Evolutionary conservation across 1,140 invertebrate genomes (phyloP), one percentile per base, ranked within the genome.

Genomic region (Panulirus ornatus): DNA sequence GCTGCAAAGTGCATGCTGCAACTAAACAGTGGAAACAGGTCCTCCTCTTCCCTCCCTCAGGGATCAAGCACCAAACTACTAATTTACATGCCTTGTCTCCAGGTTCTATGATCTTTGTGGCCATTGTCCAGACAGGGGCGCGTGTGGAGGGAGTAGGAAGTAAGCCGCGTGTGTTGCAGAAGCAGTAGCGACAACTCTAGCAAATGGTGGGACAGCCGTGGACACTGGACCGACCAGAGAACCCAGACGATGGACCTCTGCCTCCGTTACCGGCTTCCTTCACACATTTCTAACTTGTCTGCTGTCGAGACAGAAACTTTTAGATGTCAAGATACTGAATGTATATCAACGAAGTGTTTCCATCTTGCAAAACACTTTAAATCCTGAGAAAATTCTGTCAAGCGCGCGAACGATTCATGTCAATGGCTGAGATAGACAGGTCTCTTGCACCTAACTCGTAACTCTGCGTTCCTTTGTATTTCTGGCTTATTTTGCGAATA

Each of bases 401-500:
- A 22, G n/a, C 58, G 58, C 58, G 58, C 58, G 36, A 75, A 75
- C 40, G 36, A 47, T 58, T 38, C 42, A 51, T 34, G 79, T 63
- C 79, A 82, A 82, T 82, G 79, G 79, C 79, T n/a, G 79, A 82
- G 79, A 51, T 51, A 58, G 79, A 58, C 79, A 82, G 51, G 47
- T 34, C 79, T 27, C 22, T 58, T 27, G 79, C 47, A 58, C 27
- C 51, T 27, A 34, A n/a, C 51, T 51, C 5, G 19, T 51, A n/a
- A 30, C 51, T 36, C 5, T 19, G 34, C 27, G 34, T 38, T 58
- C 79, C 34, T 58, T 19, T 27, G 44, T 27, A 6, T 16, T n/a
- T 16, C 51, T 58, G 9, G n/a, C 1, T 30, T n/a, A 36, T 30
- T 38, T 19, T 36, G 27, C 27, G 16, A 5, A 27, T 36, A n/a